Conservation (phyloP, 2,113 vertebrate genomes). For the Rhombomys opimus region DNA sequence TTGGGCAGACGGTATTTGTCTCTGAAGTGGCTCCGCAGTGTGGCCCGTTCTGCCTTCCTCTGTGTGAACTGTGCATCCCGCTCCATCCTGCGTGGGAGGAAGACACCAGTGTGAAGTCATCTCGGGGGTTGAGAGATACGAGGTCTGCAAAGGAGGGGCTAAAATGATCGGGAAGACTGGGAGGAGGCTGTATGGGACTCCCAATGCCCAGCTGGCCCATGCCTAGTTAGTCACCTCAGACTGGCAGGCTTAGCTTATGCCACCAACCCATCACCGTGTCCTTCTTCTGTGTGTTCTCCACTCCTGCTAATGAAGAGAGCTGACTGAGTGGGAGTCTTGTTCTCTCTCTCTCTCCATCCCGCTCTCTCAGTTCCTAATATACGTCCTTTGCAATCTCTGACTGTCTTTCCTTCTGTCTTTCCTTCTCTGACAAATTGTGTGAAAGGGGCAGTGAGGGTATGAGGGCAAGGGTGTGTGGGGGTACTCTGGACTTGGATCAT, state of each 20-base stretch:
- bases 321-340: background rate
- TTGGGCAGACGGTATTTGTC: conserved; percentile 98
- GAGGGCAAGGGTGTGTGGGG: background rate
- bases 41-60: conserved; percentile 97
- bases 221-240: background rate
- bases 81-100: conserved; percentile 89
- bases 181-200: background rate
- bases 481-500: background rate
- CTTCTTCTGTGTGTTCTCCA: background rate
- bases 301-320: background rate
- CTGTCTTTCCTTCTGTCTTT: background rate
- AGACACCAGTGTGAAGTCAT: background rate
- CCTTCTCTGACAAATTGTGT: conserved; percentile 10
- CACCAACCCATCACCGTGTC: background rate
- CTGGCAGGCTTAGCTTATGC: background rate
- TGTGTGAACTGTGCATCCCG: conserved; percentile 95
- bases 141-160: background rate
- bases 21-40: conserved; percentile 94
- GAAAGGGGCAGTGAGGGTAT: background rate
- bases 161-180: background rate
- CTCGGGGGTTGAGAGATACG: background rate
- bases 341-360: background rate
- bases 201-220: background rate
- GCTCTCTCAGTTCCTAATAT: background rate
- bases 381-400: background rate